Base-by-base conservation (phyloP, 1,140 invertebrate genomes). In the Colletes gigas region DNA sequence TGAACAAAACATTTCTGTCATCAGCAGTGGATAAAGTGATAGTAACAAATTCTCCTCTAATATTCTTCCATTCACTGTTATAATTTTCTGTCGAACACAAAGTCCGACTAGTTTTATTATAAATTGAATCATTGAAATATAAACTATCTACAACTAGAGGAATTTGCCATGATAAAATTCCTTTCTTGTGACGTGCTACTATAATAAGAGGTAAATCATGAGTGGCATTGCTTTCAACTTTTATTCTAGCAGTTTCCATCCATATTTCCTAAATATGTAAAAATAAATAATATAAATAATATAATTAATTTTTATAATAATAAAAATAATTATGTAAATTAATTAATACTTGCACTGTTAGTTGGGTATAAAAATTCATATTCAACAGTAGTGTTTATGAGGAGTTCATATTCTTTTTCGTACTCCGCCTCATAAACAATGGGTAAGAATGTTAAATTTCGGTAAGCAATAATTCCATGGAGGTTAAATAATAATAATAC, bases 101-200 rank as follows among this genome's bases (percentile, higher is more conserved):
- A 5, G 94, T 95, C 72, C 95, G 90, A 83, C 92, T 94, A 4
- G 94, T 94, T 66, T 88, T 89, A 59, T 89, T 82, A 83, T 94
- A 95, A 10, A 84, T 81, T 47, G 73, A 70, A 67, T 80, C 59
- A 57, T 80, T 17, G 4, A 78, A 75, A 78, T 88, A 54, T 3
- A 50, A 73, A 4, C 91, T 91, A 72, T 93, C 88, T 19, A 94
- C 88, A n/a, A 92, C 81, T 8, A 95, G 78, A n/a, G 95, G 95
- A 57, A 95, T 90, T 82, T 94, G 93, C 95, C 95, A 95, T 0
- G 94, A 95, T n/a, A 95, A 47, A 30, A 95, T 93, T 55, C 92
- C 92, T 67, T 91, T 91, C 68, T 94, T 94, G 88, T 95, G 94
- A 71, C 94, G 88, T 1, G 94, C 93, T n/a, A 95, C 94, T 82